Base-by-base conservation (phyloP, 2,888 invertebrate genomes). In the Ennomos quercinarius region DNA sequence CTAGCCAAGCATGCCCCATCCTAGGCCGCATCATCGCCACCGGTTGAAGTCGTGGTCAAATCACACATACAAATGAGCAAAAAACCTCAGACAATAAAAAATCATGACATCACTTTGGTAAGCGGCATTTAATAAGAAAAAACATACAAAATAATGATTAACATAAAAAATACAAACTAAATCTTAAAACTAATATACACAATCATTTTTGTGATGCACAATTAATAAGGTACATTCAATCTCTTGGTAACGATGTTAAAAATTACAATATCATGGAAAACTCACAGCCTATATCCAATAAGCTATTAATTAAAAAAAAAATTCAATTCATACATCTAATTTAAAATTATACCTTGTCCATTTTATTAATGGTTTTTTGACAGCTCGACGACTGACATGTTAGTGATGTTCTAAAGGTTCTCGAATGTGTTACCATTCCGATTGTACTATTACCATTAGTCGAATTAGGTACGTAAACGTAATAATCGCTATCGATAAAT, bases 111-210 rank as follows among this genome's bases (percentile, higher is more conserved):
- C 81, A 88, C 89, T 88, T 91, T 90, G 91, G 91, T 89, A 87
- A 89, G 89, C 87, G 84, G 84, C 85, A 77, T 90, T 89, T 91
- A 86, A 84, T 89, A 77, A 80, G 78, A 85, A 86, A 87, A 84
- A 83, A 80, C 80, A 76, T 72, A 83, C 83, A 84, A 87, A 84
- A 86, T 81, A 70, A 46, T 57, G 65, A 63, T 68, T 74, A 75
- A 75, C 74, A 71, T 68, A 75, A 72, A n/a, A 78, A 66, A 62
- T 64, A 66, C 57, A 67, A 65, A 69, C 73, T 70, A 71, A 66
- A 69, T 42, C 64, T 74, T 68, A 70, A 53, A 63, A 27, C 57
- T 65, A 71, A 60, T 66, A 50, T 73, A 61, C 73, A 76, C 62
- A 71, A 68, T 41, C 27, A 27, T 38, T 42, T 70, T 50, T 72